Conservation (phyloP, 2,797 vertebrate genomes). For the Jordanella pulchra region DNA sequence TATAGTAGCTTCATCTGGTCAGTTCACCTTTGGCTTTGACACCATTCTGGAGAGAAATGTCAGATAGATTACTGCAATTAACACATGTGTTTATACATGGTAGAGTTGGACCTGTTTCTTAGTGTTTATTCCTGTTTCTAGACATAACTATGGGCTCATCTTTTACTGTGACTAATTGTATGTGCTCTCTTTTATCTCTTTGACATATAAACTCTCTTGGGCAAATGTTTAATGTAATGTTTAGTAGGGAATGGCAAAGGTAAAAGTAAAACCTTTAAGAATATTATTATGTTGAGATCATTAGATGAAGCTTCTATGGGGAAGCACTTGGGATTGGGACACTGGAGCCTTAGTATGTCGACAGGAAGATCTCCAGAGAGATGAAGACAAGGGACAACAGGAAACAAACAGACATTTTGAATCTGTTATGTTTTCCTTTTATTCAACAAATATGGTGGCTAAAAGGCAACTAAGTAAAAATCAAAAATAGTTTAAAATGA, state of each 20-base stretch:
- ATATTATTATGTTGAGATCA: constrained; percentile 63
- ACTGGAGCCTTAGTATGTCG: constrained; percentile 52
- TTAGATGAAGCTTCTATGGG: constrained; percentile 63
- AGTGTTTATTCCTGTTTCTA: no score
- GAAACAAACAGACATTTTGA: constrained; percentile 63
- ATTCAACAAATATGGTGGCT: constrained; percentile 41
- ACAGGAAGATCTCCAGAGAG: constrained; percentile 57
- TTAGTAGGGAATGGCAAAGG: constrained; percentile 39
- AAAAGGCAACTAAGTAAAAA: not conserved
- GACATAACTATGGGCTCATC: no score
- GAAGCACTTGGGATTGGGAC: constrained; percentile 49
- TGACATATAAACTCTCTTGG: constrained; percentile 9
- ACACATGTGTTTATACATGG: no score
- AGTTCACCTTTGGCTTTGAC: no score
- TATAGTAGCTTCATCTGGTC: no score
- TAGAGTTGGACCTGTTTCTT: no score
- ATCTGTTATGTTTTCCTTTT: constrained; percentile 18
- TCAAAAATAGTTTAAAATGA: not conserved
- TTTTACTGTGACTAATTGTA: no score
- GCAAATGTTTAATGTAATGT: constrained; percentile 6
- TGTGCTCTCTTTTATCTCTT: no score
- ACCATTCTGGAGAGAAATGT: no score
- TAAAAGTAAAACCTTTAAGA: constrained; percentile 56
- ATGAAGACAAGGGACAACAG: constrained; percentile 51
- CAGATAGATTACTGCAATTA: no score